A percentile compares a stretch with the other conserved stretches of the same genome.
phyloP scores from a whole-genome alignment of 2,888 invertebrate genomes.

The Cataglyphis altisquamis region DNA sequence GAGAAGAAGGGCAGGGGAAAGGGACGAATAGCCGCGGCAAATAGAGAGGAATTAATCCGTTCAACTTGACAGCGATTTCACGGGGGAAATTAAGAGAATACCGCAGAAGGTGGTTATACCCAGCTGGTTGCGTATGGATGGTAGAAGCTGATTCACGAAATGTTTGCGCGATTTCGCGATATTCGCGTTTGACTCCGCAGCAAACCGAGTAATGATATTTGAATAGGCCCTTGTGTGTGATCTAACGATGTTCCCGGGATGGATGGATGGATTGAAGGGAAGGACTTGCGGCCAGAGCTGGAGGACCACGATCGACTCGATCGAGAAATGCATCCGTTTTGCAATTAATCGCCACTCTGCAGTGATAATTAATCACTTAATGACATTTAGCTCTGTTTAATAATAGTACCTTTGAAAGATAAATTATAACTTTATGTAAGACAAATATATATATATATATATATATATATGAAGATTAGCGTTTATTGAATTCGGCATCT shows the following conservation, averaged over 20 bases:
- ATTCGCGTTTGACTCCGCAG: constrained; percentile 71
- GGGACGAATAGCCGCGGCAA: constrained; percentile 48
- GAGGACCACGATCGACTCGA: constrained; percentile 29
- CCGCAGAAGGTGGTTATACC: constrained; percentile 55
- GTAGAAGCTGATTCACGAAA: constrained; percentile 61
- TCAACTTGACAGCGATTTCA: constrained; percentile 59
- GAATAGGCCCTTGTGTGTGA: constrained; percentile 65
- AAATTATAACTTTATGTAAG: background rate
- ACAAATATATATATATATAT: constrained; percentile 34
- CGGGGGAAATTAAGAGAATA: constrained; percentile 61
- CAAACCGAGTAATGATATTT: constrained; percentile 74
- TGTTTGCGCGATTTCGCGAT: constrained; percentile 69
- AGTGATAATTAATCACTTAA: constrained; percentile 14
- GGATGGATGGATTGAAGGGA: constrained; percentile 34
- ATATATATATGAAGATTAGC: constrained; percentile 11
- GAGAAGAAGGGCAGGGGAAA: background rate
- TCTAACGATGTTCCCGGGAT: constrained; percentile 46
- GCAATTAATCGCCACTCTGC: background rate
- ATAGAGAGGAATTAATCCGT: constrained; percentile 58
- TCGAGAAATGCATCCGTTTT: background rate
- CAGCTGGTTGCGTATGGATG: constrained; percentile 45
- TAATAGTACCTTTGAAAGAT: no score
- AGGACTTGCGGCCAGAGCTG: constrained; percentile 17
- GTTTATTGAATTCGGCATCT: background rate
- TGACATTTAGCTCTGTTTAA: background rate